Conservation (phyloP, 2,888 invertebrate genomes). For the Agriopis aurantiaria region DNA sequence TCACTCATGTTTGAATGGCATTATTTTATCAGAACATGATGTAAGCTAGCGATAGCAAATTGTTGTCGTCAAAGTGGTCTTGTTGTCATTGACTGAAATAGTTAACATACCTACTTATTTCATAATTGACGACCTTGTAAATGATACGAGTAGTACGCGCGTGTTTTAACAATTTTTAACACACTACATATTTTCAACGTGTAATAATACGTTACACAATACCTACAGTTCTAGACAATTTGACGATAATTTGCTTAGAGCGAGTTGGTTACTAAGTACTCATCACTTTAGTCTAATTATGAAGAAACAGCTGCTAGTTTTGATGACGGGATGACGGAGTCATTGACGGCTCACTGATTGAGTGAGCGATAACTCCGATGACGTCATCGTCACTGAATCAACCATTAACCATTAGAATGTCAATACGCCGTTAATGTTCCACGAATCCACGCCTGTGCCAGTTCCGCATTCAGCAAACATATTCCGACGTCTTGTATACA, state of each 20-base stretch:
- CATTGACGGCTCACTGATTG: conserved; percentile 38
- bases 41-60: conserved; percentile 51
- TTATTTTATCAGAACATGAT: conserved; percentile 51
- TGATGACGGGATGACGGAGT: conserved; percentile 32
- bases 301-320: conserved; percentile 32
- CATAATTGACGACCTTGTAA: conserved; percentile 44
- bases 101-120: conserved; percentile 38
- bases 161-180: conserved; percentile 36
- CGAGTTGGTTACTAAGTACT: conserved; percentile 14
- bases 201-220: conserved; percentile 38
- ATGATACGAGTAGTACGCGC: conserved; percentile 37
- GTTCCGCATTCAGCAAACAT: conserved; percentile 62
- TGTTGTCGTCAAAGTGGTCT: conserved; percentile 40
- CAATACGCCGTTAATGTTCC: conserved; percentile 58
- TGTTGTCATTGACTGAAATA: conserved; percentile 43
- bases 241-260: conserved; percentile 20
- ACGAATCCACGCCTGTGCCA: conserved; percentile 37
- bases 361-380: conserved; percentile 58
- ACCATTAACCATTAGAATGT: conserved; percentile 60
- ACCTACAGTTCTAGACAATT: conserved; percentile 20
- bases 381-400: conserved; percentile 62
- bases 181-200: conserved; percentile 32
- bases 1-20: conserved; percentile 17
- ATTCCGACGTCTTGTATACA: conserved; percentile 42
- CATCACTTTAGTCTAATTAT: conserved; percentile 33